Evolutionary conservation across 1,140 invertebrate genomes (phyloP).

Genomic region (Macrosteles quadrilineatus): DNA sequence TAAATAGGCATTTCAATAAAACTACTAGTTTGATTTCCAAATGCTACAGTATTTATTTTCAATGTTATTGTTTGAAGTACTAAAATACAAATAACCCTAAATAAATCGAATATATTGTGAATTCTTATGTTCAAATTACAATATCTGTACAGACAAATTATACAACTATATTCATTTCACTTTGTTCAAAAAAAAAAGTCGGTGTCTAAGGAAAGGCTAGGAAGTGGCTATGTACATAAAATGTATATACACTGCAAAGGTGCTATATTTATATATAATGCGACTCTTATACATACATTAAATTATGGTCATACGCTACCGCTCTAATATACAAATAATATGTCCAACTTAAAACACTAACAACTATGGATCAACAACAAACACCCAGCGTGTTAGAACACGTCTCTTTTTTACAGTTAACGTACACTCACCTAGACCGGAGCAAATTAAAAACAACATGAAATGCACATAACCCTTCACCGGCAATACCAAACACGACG

Average conservation of each 20-base stretch:
- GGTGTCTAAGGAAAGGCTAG: slow-evolving; percentile 16
- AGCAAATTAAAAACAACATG: slow-evolving; percentile 10
- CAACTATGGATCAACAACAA: slow-evolving; percentile 15
- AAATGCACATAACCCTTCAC: slow-evolving; percentile 22
- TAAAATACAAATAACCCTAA: slow-evolving; percentile 32
- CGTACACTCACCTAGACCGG: not conserved
- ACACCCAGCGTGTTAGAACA: slow-evolving; percentile 21
- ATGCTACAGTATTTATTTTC: slow-evolving; percentile 32
- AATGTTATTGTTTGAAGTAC: slow-evolving; percentile 29
- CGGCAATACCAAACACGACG: not conserved
- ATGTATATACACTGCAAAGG: slow-evolving; percentile 23
- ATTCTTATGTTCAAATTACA: slow-evolving; percentile 29
- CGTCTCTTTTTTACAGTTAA: slow-evolving; percentile 3
- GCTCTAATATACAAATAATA: slow-evolving; percentile 23
- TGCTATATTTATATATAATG: slow-evolving; percentile 28
- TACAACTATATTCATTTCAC: slow-evolving; percentile 28
- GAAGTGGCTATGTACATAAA: slow-evolving; percentile 29
- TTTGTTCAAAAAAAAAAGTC: slow-evolving; percentile 31
- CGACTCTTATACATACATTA: slow-evolving; percentile 23
- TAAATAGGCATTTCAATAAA: too few relatives aligned
- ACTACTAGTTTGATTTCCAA: slow-evolving; percentile 17
- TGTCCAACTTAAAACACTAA: slow-evolving; percentile 21
- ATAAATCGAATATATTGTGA: slow-evolving; percentile 32
- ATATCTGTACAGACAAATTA: slow-evolving; percentile 30
- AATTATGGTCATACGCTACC: not conserved